phyloP scores from a whole-genome alignment of 35 echinoderm and acorn worm genomes.

The Strongylocentrotus purpuratus region DNA sequence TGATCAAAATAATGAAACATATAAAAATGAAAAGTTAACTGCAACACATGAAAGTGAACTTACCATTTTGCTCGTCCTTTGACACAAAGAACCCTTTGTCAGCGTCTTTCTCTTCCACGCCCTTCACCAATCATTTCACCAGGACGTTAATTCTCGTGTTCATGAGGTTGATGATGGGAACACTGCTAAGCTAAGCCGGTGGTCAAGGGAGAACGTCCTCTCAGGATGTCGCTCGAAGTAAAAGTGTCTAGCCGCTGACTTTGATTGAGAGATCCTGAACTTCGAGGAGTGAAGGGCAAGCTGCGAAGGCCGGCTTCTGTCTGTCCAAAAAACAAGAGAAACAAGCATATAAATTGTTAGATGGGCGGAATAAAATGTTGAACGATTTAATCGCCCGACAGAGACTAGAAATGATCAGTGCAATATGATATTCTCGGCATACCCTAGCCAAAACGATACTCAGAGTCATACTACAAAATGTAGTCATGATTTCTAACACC shows the following conservation, averaged over 20 bases:
- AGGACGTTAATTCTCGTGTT: not conserved
- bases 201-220: not conserved
- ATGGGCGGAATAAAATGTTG: not conserved
- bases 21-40: no score
- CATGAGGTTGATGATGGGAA: not conserved
- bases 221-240: not conserved
- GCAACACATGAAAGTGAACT: not conserved
- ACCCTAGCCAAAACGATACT: not conserved
- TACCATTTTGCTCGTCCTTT: not conserved
- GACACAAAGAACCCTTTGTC: not conserved
- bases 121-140: not conserved
- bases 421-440: not conserved
- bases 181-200: not conserved
- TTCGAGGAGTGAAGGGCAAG: not conserved
- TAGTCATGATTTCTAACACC: not conserved
- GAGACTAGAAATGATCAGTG: no score
- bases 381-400: no score
- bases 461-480: not conserved
- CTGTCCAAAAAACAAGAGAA: not conserved
- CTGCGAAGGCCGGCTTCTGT: not conserved
- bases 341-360: not conserved
- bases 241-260: not conserved
- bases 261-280: not conserved
- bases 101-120: not conserved
- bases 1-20: no score